Evolutionary conservation across 30 jellyfish, hydroid and myxozoan species (phyloP).

Genomic region (Nemopilema nomurai): DNA sequence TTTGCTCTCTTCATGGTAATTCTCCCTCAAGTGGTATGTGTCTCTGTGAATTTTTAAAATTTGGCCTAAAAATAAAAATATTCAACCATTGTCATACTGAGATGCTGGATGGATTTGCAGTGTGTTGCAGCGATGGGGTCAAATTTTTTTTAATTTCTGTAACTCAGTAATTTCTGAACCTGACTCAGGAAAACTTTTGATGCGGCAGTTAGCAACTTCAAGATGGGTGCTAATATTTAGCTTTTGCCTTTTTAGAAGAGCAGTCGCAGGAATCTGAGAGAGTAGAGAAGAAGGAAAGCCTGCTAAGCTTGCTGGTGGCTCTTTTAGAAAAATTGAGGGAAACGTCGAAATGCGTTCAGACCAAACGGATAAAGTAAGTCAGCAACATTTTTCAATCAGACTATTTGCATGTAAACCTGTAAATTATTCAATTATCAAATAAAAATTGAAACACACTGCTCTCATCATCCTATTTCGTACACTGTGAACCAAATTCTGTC

Average conservation of each 20-base stretch:
- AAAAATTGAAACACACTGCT: too few relatives aligned
- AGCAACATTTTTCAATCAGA: neutral
- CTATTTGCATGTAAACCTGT: too few relatives aligned
- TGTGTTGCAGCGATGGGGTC: neutral
- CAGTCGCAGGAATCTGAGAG: neutral
- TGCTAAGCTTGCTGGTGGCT: conserved; percentile 28
- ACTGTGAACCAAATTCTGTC: too few relatives aligned
- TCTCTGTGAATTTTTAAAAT: too few relatives aligned
- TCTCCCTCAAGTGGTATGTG: neutral
- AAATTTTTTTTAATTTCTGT: neutral
- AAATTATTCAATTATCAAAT: too few relatives aligned
- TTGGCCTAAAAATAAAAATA: too few relatives aligned
- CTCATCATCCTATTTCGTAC: too few relatives aligned
- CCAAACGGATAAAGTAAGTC: conserved; percentile 20
- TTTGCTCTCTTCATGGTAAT: conserved; percentile 1
- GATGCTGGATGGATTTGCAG: too few relatives aligned
- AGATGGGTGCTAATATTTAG: neutral
- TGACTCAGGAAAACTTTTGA: too few relatives aligned
- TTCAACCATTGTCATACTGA: too few relatives aligned
- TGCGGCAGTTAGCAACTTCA: too few relatives aligned
- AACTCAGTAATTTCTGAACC: neutral
- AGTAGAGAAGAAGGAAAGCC: conserved; percentile 12
- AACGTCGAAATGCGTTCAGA: conserved; percentile 21
- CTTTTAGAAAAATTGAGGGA: conserved; percentile 29
- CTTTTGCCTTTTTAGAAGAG: neutral